Base-by-base conservation (phyloP, 1,140 invertebrate species). In the Chionoecetes opilio region DNA sequence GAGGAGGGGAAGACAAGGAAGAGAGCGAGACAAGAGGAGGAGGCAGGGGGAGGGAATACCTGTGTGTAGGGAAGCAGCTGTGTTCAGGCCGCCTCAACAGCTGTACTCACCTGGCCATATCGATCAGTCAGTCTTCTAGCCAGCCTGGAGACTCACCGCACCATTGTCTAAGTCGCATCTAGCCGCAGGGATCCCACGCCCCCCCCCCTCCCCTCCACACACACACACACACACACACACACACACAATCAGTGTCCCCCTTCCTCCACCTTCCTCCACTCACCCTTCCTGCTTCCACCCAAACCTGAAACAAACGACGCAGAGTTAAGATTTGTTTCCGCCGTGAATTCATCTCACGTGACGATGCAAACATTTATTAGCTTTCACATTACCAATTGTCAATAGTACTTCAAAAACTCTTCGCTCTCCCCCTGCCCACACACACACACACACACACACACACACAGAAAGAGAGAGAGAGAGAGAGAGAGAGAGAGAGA, bases 131-230 rank as follows among this genome's bases (percentile, higher is more conserved):
- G 63, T 75, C 63, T 75, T 75, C 63, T 21, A 26, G 63, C 21
- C 21, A n/a, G 63, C 26, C 21, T n/a, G 11, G 63, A 1, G 63
- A 75, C 63, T 75, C 63, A 26, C 63, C 8, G 63, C 63, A 75
- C 63, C 63, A 75, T 75, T 75, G 63, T 75, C 63, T 8, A 75
- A 75, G 63, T 75, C 63, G 63, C 63, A 75, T 75, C 63, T 75
- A 26, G 63, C 63, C 63, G 63, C 63, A 75, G 63, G 63, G 63
- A 26, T 75, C 63, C 63, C 63, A 21, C 8, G 63, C 63, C 63
- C 63, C 26, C 63, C n/a, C 5, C 26, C 21, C 63, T 14, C 41
- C 41, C 41, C 41, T n/a, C n/a, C 9, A 17, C 11, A 14, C 46
- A 53, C 21, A n/a, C n/a, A n/a, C n/a, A n/a, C n/a, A n/a, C n/a